Percentiles rank a stretch among this genome's conserved stretches.
Conservation (phyloP, 2,888 invertebrate species). For the Danaus chrysippus region DNA sequence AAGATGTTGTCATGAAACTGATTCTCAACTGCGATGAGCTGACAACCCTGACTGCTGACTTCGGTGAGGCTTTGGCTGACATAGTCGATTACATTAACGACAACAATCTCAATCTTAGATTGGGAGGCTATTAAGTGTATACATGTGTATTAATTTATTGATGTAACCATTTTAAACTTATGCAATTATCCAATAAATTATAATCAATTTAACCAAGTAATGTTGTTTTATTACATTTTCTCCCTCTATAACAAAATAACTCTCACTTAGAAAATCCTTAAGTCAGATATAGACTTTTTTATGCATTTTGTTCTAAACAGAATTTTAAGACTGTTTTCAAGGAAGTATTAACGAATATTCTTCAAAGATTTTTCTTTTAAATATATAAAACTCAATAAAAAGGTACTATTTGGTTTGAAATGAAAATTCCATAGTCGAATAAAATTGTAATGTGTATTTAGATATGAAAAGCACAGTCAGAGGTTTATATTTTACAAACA, state of each 20-base stretch:
- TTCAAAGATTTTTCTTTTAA: too few relatives aligned
- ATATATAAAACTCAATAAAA: too few relatives aligned
- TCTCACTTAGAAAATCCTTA: too few relatives aligned
- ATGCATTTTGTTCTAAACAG: too few relatives aligned
- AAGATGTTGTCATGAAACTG: conserved; percentile 55
- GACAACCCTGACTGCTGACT: conserved; percentile 63
- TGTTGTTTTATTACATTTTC: neutral
- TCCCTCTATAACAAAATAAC: neutral
- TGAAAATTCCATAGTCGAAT: too few relatives aligned
- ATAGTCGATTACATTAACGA: conserved; percentile 59
- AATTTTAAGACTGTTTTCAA: too few relatives aligned
- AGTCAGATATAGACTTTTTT: too few relatives aligned
- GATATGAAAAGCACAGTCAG: too few relatives aligned
- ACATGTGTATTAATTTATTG: conserved; percentile 33
- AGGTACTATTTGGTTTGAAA: too few relatives aligned
- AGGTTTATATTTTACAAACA: too few relatives aligned
- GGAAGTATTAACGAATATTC: too few relatives aligned
- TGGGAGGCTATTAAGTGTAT: conserved; percentile 62
- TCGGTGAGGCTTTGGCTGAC: conserved; percentile 53
- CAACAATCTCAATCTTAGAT: conserved; percentile 67
- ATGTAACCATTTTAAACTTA: conserved; percentile 31
- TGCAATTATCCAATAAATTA: conserved; percentile 10
- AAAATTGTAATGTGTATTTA: too few relatives aligned
- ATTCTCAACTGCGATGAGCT: conserved; percentile 60
- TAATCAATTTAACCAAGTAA: neutral